Base-by-base conservation (phyloP, 2,888 invertebrate genomes). In the Notodonta ziczac region DNA sequence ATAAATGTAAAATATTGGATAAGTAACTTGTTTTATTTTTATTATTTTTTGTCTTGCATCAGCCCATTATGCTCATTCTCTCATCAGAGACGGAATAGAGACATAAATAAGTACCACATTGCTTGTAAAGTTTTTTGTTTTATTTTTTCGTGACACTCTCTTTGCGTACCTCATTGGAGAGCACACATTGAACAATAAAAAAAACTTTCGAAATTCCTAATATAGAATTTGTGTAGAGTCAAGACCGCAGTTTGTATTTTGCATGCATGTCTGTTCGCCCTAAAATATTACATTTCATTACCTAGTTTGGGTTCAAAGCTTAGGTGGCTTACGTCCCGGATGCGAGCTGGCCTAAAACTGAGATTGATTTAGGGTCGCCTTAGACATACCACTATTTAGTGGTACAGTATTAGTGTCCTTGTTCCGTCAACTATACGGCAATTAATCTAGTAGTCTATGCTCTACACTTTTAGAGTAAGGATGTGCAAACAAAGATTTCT, bases 371-470 rank as follows among this genome's bases (percentile, higher is more conserved):
- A 55, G 40, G 55, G 32, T 24, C 16, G 13, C 14, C 16, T 8
- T 40, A 55, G 39, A 10, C n/a, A 40, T 5, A 16, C 55, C 40
- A 52, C 14, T 55, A 55, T 55, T 39, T 14, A 14, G 14, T 14
- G 40, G 32, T 32, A 14, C 12, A 16, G 32, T 52, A 32, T 16
- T 53, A 35, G n/a, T 40, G 55, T 16, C 55, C 55, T 55, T 55
- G 40, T 55, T 55, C 55, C 55, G 55, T 55, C 55, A 55, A 40
- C 40, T 16, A 14, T 6, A 55, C 6, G 55, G 40, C 55, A 8
- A 55, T 55, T 7, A 55, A 55, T 55, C 40, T 40, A 16, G 55
- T 55, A 55, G 13, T 40, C 55, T 40, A 5, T 40, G 40, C 12
- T 10, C 40, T 55, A 9, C n/a, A 55, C 40, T 55, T 40, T 9